Base-by-base conservation (phyloP, 2,797 vertebrate genomes). In the Oreonectes daqikongensis region DNA sequence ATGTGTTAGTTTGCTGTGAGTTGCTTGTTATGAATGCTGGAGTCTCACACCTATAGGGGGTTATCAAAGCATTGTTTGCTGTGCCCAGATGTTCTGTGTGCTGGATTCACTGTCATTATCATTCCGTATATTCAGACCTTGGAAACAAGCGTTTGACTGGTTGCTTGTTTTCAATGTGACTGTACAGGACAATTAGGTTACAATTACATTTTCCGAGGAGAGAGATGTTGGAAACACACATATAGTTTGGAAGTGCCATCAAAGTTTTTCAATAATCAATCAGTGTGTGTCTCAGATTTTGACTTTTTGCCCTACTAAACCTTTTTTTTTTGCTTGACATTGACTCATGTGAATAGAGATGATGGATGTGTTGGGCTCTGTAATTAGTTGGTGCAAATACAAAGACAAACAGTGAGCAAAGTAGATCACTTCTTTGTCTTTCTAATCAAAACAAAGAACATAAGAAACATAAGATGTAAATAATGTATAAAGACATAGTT, bases 1-100 rank as follows among this genome's bases (percentile, higher is more conserved):
- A 91, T 91, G 73, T 90, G 67, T 68, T 89, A 85, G 90, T 91
- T 92, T 92, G 85, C 80, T 90, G 85, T 85, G 85, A 90, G 50
- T 75, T 28, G 82, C 69, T 73, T 85, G 83, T 85, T 83, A 53
- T 86, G 84, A 87, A 76, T 71, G 78, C 81, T 71, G 79, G 83
- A 83, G 70, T 83, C 83, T 91, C 86, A 87, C 90, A 91, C 87
- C 88, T 90, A 35, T 35, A 82, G 64, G 60, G 70, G 75, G 79
- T 83, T 53, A 72, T 78, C 77, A 68, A 81, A 79, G 84, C 81
- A 72, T 83, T 69, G 86, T 85, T 80, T 85, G 26, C 8, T 65
- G 22, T 72, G 63, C 57, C 68, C 93, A 93, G 92, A 91, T 93
- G 92, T 93, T 44, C 20, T 70, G 32, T 72, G 67, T 61, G 70